These are phyloP conservation scores for Cephus sareptanus DNA, from an alignment of 2,888 invertebrate species.

Conservation along the genomic window DNA sequence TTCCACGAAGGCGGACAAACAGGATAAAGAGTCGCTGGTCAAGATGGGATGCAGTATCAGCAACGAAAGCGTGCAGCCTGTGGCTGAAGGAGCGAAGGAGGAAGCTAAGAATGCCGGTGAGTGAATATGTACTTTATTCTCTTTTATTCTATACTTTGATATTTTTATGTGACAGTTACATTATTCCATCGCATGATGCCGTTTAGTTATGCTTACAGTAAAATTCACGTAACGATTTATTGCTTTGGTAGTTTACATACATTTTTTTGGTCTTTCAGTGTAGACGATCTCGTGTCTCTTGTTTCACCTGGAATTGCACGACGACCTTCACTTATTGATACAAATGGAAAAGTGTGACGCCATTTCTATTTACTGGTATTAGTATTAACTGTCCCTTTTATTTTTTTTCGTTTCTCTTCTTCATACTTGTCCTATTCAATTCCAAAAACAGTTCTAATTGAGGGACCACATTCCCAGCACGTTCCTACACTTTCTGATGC, in stretches of 20 bases:
- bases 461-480: neutral
- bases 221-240: neutral
- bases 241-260: neutral
- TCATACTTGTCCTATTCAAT: neutral
- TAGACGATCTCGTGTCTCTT: neutral
- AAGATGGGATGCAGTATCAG: slow-evolving; percentile 73
- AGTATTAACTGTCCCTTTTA: neutral
- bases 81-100: slow-evolving; percentile 58
- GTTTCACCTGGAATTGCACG: neutral
- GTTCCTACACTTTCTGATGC: neutral
- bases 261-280: neutral
- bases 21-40: slow-evolving; percentile 18
- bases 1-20: neutral
- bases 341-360: neutral
- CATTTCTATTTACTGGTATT: neutral
- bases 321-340: neutral
- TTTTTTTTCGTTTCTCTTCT: neutral
- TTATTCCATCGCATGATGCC: neutral
- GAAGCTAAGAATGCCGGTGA: slow-evolving; percentile 60
- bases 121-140: slow-evolving; percentile 20
- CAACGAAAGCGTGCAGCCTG: slow-evolving; percentile 68
- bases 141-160: neutral
- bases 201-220: neutral
- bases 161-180: neutral
- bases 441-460: neutral